Conservation (phyloP, 2,113 vertebrate genomes). For the Hymenochirus boettgeri region DNA sequence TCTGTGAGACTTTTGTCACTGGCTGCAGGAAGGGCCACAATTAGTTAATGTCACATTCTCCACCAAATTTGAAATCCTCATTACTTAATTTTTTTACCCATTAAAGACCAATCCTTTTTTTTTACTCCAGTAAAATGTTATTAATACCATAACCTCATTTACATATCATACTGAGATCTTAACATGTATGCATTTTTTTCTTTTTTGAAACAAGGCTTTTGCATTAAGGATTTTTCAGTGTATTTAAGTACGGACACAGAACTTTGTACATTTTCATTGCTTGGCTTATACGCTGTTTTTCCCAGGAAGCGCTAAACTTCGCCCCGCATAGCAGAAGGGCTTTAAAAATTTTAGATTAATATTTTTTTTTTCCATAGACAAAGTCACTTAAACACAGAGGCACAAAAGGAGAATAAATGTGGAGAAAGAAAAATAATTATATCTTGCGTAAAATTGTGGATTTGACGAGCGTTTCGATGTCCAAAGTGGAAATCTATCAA, state of each 20-base stretch:
- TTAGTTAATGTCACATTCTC: too few species aligned
- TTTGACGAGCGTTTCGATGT: constrained; percentile 3
- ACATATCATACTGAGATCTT: too few species aligned
- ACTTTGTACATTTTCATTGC: constrained; percentile 31
- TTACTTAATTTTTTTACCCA: too few species aligned
- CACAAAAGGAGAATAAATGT: constrained; percentile 23
- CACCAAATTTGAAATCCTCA: too few species aligned
- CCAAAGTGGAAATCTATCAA: constrained; percentile 2
- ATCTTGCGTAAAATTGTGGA: constrained; percentile 14
- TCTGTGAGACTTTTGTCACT: too few species aligned
- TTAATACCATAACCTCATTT: too few species aligned
- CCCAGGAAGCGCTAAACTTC: constrained; percentile 29
- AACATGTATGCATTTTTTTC: too few species aligned
- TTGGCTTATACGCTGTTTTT: constrained; percentile 13
- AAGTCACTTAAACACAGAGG: constrained; percentile 38
- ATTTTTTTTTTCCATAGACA: too few species aligned
- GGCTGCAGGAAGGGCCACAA: too few species aligned
- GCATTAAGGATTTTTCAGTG: not conserved
- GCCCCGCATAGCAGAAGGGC: constrained; percentile 14
- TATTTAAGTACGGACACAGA: constrained; percentile 14
- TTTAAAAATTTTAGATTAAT: too few species aligned
- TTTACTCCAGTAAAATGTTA: too few species aligned
- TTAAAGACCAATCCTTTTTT: too few species aligned
- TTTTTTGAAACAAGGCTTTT: not conserved
- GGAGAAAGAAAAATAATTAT: constrained; percentile 13